A percentile compares a stretch with the other conserved stretches of the same genome.
These are phyloP conservation scores for Lycia hirtaria DNA, from an alignment of 2,888 invertebrate species.

Conservation along the genomic window DNA sequence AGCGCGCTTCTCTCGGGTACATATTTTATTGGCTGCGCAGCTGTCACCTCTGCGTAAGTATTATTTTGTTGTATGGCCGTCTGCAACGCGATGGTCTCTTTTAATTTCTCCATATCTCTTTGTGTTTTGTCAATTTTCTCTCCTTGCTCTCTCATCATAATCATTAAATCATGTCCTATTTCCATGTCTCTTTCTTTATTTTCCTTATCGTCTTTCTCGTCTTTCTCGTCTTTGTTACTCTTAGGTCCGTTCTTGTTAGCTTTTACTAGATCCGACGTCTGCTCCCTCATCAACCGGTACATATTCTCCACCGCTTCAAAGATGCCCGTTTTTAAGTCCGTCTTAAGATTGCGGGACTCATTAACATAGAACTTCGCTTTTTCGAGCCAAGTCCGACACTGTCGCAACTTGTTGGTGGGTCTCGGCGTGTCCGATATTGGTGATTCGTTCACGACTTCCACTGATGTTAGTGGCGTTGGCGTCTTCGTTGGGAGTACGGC, in stretches of 20 bases:
- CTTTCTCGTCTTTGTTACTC: neutral
- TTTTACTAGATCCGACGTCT: too few species aligned
- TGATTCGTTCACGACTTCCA: too few species aligned
- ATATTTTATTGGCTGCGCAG: neutral
- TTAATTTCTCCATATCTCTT: neutral
- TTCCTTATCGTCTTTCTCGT: too few species aligned
- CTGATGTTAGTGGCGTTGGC: too few species aligned
- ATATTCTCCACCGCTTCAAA: neutral
- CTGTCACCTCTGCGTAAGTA: neutral
- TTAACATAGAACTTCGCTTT: too few species aligned
- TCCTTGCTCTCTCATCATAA: neutral
- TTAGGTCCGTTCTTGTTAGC: neutral
- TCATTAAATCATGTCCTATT: too few species aligned
- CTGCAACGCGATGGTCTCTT: neutral
- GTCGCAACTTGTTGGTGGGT: too few species aligned
- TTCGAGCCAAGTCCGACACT: too few species aligned
- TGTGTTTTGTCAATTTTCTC: neutral
- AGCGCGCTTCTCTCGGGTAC: neutral
- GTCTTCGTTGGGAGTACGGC: neutral
- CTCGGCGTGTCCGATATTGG: too few species aligned
- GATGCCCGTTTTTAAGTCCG: too few species aligned
- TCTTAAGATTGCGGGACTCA: too few species aligned
- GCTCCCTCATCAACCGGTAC: neutral
- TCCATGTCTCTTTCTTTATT: neutral
- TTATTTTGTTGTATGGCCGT: neutral